A percentile compares a stretch with the other conserved stretches of the same genome.
Conservation (phyloP, 2,797 vertebrate genomes). For the Phylloscopus collybita region DNA sequence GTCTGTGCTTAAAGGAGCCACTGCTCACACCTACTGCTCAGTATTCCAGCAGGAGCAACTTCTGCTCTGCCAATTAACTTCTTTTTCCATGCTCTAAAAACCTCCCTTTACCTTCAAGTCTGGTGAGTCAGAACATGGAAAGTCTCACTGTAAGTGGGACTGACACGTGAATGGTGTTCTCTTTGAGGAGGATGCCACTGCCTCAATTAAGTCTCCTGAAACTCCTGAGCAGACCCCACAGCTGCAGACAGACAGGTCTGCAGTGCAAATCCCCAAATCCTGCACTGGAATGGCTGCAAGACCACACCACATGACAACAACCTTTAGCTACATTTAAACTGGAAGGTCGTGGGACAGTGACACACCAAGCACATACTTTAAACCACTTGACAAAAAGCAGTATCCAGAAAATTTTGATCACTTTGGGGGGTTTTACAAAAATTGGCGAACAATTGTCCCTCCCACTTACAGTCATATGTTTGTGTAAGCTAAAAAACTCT, state of each 20-base stretch:
- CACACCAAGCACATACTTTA: not conserved
- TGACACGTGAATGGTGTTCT: fast-evolving
- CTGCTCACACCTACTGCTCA: not conserved
- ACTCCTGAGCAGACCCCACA: not conserved
- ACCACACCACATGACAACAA: not conserved
- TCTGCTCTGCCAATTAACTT: not conserved
- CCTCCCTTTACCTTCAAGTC: not conserved
- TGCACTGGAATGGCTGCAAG: not conserved
- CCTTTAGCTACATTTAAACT: not conserved
- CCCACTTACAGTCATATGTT: too few species aligned
- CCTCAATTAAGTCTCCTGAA: not conserved
- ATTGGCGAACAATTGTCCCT: not conserved
- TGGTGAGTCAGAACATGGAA: not conserved
- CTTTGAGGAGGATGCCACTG: not conserved
- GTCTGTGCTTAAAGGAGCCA: not conserved
- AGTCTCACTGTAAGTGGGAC: not conserved
- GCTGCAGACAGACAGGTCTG: not conserved
- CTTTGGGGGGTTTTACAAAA: not conserved
- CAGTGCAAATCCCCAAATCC: not conserved
- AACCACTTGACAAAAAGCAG: not conserved
- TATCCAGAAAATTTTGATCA: not conserved
- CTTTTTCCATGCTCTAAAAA: not conserved
- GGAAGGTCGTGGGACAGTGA: not conserved
- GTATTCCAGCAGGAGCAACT: not conserved
- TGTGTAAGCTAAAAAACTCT: not conserved